Conservation (phyloP, 2,797 vertebrate genomes). For the Streptopelia turtur region DNA sequence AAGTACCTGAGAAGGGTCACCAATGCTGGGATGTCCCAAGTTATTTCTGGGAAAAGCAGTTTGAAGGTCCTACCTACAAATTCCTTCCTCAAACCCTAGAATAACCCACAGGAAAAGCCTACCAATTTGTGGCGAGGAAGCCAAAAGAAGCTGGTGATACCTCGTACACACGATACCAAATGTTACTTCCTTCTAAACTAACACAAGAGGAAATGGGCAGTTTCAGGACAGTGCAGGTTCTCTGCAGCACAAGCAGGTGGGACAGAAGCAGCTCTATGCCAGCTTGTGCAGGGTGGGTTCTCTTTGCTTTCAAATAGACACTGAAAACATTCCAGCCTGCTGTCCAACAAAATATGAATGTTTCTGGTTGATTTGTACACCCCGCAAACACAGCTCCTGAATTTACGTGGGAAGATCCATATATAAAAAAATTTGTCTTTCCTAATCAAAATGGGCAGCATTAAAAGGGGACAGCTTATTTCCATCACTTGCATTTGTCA, state of each 20-base stretch:
- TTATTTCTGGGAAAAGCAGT: background rate
- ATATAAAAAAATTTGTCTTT: background rate
- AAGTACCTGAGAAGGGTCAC: background rate
- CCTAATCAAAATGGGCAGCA: background rate
- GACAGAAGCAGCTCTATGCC: background rate
- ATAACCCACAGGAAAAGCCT: background rate
- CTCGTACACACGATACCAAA: background rate
- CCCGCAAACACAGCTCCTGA: background rate
- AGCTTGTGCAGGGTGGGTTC: background rate
- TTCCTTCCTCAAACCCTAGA: background rate
- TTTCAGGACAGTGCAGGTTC: background rate
- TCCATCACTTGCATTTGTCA: background rate
- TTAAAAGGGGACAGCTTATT: background rate
- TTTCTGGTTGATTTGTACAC: background rate
- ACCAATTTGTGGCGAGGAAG: background rate
- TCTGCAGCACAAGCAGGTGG: background rate
- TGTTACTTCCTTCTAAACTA: background rate
- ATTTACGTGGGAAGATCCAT: background rate
- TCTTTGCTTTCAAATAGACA: background rate
- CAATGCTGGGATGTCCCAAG: background rate
- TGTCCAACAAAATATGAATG: background rate
- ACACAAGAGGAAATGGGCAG: background rate
- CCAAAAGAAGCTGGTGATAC: background rate
- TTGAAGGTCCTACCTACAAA: background rate
- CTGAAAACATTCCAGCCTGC: background rate